Evolutionary conservation across 1,140 invertebrate species (phyloP).

Genomic region (Anoplophora glabripennis): DNA sequence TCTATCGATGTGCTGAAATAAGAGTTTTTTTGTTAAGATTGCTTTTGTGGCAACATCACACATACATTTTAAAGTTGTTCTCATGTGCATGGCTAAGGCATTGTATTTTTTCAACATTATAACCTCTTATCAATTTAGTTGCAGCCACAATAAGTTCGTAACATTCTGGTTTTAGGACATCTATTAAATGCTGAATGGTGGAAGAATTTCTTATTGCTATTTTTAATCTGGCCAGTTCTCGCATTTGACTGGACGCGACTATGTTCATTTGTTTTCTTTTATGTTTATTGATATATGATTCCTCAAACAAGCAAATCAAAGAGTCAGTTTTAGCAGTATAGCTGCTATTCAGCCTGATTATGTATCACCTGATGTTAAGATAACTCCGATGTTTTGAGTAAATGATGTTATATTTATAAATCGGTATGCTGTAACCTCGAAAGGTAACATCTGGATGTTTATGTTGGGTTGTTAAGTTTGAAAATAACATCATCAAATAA

Average conservation of each 20-base stretch:
- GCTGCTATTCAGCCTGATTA: too few relatives aligned
- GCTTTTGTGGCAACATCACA: constrained; percentile 30
- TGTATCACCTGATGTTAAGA: too few relatives aligned
- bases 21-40: constrained; percentile 19
- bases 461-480: too few relatives aligned
- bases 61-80: constrained; percentile 26
- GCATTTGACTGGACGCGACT: constrained; percentile 24
- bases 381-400: too few relatives aligned
- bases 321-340: constrained; percentile 23
- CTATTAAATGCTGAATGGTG: background rate
- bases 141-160: constrained; percentile 22
- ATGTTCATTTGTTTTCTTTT: constrained; percentile 26
- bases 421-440: too few relatives aligned
- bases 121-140: constrained; percentile 29
- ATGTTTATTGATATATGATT: constrained; percentile 24
- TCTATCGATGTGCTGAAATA: constrained; percentile 17
- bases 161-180: constrained; percentile 17
- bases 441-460: too few relatives aligned
- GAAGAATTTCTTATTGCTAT: constrained; percentile 14
- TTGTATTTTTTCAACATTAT: constrained; percentile 20
- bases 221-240: constrained; percentile 24
- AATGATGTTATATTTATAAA: too few relatives aligned
- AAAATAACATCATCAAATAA: too few relatives aligned
- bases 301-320: constrained; percentile 26
- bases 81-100: constrained; percentile 24